Conservation (phyloP, 2,888 invertebrate genomes). For the Hylaea fasciaria region DNA sequence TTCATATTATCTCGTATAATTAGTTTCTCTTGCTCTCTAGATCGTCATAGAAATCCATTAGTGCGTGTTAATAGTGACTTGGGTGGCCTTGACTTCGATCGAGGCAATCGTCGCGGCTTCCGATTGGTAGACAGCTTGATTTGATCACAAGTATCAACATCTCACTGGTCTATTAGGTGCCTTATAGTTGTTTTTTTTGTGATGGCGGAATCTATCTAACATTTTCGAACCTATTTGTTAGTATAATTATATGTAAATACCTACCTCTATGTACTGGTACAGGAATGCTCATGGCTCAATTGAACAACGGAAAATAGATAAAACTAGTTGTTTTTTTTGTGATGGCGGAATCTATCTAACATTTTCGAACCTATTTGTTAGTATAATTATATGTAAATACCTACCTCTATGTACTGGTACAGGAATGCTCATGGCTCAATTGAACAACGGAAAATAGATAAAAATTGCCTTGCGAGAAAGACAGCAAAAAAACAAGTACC, state of each 20-base stretch:
- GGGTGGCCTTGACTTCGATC: conserved; percentile 39
- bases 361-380: too few relatives aligned
- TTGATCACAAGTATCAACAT: conserved; percentile 22
- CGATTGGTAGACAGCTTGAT: conserved; percentile 19
- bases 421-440: too few relatives aligned
- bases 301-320: neutral
- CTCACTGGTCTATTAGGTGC: neutral
- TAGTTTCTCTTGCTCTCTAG: conserved; percentile 18
- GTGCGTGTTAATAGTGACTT: conserved; percentile 30
- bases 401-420: too few relatives aligned
- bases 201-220: neutral
- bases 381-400: too few relatives aligned
- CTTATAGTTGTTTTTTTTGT: conserved; percentile 1
- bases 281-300: too few relatives aligned
- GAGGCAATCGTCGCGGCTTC: conserved; percentile 29
- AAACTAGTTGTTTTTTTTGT: neutral
- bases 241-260: too few relatives aligned
- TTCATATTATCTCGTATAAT: conserved; percentile 16
- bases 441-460: neutral
- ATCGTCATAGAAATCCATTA: conserved; percentile 22
- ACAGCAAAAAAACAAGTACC: too few relatives aligned
- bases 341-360: neutral
- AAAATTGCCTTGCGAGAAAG: neutral
- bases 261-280: too few relatives aligned
- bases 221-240: too few relatives aligned